phyloP scores from a whole-genome alignment of 2,797 vertebrate species.

The Clarias fuscus region DNA sequence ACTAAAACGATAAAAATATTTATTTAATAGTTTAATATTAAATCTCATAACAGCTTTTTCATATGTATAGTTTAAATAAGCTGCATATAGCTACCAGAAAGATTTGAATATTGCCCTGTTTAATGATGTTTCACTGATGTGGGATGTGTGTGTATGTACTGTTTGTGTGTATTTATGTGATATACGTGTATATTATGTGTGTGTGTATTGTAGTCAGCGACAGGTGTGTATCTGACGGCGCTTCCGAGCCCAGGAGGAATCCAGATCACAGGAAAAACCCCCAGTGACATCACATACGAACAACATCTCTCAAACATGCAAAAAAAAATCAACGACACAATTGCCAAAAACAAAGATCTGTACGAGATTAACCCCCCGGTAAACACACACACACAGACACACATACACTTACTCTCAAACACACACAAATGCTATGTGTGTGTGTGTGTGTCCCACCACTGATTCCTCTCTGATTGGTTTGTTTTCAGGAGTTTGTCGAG shows the following conservation, averaged over 20 bases:
- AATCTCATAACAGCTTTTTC: background rate
- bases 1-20: too few relatives aligned
- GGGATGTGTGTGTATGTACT: conserved; percentile 1
- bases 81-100: background rate
- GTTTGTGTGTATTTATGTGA: conserved; percentile 16
- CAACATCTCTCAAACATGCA: conserved; percentile 93
- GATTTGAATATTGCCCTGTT: background rate
- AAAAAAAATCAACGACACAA: conserved; percentile 97
- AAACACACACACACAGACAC: conserved; percentile 62
- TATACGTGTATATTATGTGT: background rate
- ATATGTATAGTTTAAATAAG: background rate
- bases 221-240: conserved; percentile 92
- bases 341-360: conserved; percentile 92
- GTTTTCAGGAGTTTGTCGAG: conserved; percentile 83
- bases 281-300: conserved; percentile 88
- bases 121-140: background rate
- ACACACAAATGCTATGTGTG: background rate
- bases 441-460: background rate
- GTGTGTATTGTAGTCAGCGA: conserved; percentile 83
- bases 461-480: conserved; percentile 16
- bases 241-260: conserved; percentile 91
- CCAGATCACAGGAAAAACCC: conserved; percentile 94
- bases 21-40: too few relatives aligned
- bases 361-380: conserved; percentile 94
- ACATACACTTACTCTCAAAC: conserved; percentile 23